Base-by-base conservation (phyloP, 2,888 invertebrate genomes). In the Bursaphelenchus okinawaensis region DNA sequence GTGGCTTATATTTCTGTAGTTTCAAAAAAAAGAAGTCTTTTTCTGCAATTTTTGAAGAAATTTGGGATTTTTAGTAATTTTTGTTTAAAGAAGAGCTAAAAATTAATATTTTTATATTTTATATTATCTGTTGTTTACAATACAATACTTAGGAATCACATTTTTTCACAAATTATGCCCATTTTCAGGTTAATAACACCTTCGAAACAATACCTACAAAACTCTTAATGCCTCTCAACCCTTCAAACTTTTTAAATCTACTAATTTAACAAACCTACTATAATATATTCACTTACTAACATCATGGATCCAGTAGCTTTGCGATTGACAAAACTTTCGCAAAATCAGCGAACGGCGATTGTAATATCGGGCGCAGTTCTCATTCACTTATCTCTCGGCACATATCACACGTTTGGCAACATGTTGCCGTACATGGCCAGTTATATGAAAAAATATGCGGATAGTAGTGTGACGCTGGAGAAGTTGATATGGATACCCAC, bases 341-440 rank as follows among this genome's bases (percentile, higher is more conserved):
- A 65, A 4, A 24, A 26, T 22, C 27, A 55, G n/a, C 62, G 72
- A 27, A 73, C 73, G 20, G 66, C 70, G 52, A 65, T 81, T 12
- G 78, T 81, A 28, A 67, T 81, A 29, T 68, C 70, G 55, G 81
- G 81, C 12, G 81, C 81, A 7, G 76, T 81, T 22, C 72, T 79
- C 22, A 81, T 81, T 28, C 81, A 81, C 57, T 67, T 81, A n/a
- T 77, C 79, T 16, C 70, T 81, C 22, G 81, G 81, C 23, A 81
- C 81, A 8, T 81, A 81, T 72, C 81, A 81, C 63, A 81, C 81
- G 8, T 81, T 81, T 63, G 81, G 80, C 16, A 81, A 81, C 63
- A 81, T 81, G 78, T 71, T 80, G 3, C 81, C 81, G 4, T 81
- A 81, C 52, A 81, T 81, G 78, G 79, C 81, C 1, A 79, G 78